Conservation (phyloP, 92 coral and sea anemone species). For the Parazoanthus swiftii region DNA sequence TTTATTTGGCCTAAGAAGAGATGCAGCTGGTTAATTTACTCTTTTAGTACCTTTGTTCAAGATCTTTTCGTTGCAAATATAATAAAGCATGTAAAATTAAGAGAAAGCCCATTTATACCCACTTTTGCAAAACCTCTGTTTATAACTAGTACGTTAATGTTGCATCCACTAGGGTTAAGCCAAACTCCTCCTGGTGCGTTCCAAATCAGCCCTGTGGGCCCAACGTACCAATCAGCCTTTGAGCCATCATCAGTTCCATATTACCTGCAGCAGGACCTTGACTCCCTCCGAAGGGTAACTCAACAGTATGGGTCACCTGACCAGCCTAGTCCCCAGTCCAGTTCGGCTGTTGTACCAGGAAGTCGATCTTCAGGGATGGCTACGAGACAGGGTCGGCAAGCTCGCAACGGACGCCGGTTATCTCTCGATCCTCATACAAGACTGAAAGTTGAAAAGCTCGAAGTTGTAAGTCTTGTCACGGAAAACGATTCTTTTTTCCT, state of each 20-base stretch:
- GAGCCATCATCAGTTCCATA: slow-evolving; percentile 91
- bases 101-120: too few relatives aligned
- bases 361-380: slow-evolving; percentile 53
- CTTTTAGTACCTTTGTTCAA: background rate
- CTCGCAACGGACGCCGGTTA: slow-evolving; percentile 74
- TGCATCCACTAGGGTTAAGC: slow-evolving; percentile 37
- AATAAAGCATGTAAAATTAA: background rate
- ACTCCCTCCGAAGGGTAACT: slow-evolving; percentile 68
- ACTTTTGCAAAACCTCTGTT: background rate
- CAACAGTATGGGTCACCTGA: slow-evolving; percentile 63
- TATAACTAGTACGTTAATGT: background rate
- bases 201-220: slow-evolving; percentile 77
- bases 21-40: background rate
- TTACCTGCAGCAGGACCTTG: slow-evolving; percentile 96
- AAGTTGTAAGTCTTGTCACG: slow-evolving; percentile 69
- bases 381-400: slow-evolving; percentile 58
- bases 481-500: background rate
- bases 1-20: background rate
- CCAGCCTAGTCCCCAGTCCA: slow-evolving; percentile 43
- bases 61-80: background rate
- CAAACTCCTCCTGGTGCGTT: slow-evolving; percentile 54
- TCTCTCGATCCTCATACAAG: slow-evolving; percentile 95
- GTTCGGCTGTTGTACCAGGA: slow-evolving; percentile 42
- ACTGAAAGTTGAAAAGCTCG: slow-evolving; percentile 87
- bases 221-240: slow-evolving; percentile 55